These are phyloP conservation scores for Labrus mixtus DNA, from an alignment of 2,113 vertebrate genomes.

Conservation along the genomic window DNA sequence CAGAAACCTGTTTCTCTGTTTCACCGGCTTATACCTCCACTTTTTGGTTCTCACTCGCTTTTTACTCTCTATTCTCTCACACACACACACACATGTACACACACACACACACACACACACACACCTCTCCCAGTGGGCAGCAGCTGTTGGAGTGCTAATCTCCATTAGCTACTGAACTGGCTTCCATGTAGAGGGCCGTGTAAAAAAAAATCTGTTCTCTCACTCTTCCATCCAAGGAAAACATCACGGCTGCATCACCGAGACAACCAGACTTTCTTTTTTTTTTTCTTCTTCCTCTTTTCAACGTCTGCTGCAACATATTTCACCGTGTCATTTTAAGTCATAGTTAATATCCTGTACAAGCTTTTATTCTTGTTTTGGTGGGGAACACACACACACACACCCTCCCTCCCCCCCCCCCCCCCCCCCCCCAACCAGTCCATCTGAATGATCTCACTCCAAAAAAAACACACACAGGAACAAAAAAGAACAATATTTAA, in stretches of 20 bases:
- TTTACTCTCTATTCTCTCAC: slow-evolving; percentile 15
- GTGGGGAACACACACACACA: slow-evolving; percentile 17
- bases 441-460: neutral
- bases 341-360: neutral
- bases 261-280: slow-evolving; percentile 8
- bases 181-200: slow-evolving; percentile 56
- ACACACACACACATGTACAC: too few relatives aligned
- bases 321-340: slow-evolving; percentile 26
- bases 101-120: slow-evolving; percentile 46
- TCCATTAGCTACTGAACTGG: slow-evolving; percentile 82
- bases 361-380: neutral
- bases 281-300: neutral
- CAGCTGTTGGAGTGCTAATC: slow-evolving; percentile 82
- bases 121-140: slow-evolving; percentile 72
- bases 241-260: slow-evolving; percentile 18
- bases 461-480: neutral
- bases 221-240: slow-evolving; percentile 40
- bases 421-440: neutral
- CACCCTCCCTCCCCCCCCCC: slow-evolving; percentile 3
- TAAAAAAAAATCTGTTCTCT: slow-evolving; percentile 56
- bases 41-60: slow-evolving; percentile 13
- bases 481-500: neutral
- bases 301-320: too few relatives aligned
- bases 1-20: slow-evolving; percentile 41
- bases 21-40: slow-evolving; percentile 18